phyloP scores from a whole-genome alignment of 2,888 invertebrate species.

The Hypsopygia costalis region DNA sequence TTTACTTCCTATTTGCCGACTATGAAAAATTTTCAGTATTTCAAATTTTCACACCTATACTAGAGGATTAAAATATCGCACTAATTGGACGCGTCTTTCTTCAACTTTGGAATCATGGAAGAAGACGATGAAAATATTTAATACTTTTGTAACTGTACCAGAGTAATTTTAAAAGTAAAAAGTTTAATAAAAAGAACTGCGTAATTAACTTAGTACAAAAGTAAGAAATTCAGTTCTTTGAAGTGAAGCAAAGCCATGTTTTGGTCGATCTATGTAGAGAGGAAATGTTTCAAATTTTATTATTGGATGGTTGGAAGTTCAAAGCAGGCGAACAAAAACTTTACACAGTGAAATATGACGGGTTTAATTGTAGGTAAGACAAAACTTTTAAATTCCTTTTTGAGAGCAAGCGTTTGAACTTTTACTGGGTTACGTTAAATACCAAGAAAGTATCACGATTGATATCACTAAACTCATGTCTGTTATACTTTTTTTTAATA shows the following conservation, averaged over 20 bases:
- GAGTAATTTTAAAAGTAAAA: conserved; percentile 38
- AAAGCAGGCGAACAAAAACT: neutral
- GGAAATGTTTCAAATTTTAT: conserved; percentile 2
- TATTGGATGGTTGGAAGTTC: neutral
- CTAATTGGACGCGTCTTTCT: neutral
- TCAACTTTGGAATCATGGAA: neutral
- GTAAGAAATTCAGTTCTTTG: conserved; percentile 23
- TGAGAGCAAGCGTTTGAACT: no score
- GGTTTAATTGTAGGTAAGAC: conserved; percentile 1
- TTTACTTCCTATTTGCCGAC: no score
- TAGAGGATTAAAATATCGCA: neutral
- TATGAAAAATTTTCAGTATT: no score
- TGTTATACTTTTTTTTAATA: conserved; percentile 39
- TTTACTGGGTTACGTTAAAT: no score
- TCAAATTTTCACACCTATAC: no score
- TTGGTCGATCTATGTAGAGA: neutral
- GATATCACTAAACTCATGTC: no score
- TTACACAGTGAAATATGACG: neutral
- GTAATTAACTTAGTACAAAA: conserved; percentile 47
- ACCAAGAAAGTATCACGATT: no score
- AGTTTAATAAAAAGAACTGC: conserved; percentile 26
- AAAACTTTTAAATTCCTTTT: no score
- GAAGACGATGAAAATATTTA: conserved; percentile 3
- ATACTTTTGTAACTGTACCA: conserved; percentile 40
- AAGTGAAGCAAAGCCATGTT: conserved; percentile 9